Conservation (phyloP, 2,797 vertebrate species). For the Cyclura pinguis region DNA sequence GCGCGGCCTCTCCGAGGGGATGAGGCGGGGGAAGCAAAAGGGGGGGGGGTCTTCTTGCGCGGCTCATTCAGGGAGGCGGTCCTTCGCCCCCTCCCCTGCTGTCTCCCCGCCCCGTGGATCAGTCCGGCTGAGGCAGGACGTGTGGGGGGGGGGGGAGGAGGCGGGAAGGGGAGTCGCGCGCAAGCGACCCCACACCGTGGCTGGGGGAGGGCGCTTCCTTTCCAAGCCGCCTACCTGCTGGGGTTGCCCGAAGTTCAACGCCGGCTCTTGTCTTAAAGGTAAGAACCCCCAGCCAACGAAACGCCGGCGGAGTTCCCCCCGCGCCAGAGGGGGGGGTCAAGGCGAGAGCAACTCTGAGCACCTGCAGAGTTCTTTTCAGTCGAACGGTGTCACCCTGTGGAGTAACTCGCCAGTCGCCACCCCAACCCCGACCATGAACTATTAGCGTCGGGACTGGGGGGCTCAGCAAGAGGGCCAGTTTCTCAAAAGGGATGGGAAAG, state of each 20-base stretch:
- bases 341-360: background rate
- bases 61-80: background rate
- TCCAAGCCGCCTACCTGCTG: background rate
- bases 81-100: background rate
- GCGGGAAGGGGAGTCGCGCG: background rate
- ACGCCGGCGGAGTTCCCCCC: too few relatives aligned
- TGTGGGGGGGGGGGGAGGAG: background rate
- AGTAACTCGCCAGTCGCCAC: background rate
- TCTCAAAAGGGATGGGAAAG: too few relatives aligned
- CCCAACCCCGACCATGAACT: background rate
- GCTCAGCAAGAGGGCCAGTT: background rate
- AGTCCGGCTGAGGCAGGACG: background rate
- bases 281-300: too few relatives aligned
- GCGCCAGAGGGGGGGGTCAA: too few relatives aligned
- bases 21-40: too few relatives aligned
- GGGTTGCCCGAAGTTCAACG: background rate
- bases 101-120: background rate
- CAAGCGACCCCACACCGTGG: background rate
- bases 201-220: background rate
- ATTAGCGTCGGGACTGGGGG: too few relatives aligned
- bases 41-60: too few relatives aligned
- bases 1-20: background rate
- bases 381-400: background rate
- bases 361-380: background rate
- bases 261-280: too few relatives aligned